Conservation (phyloP, 2,113 vertebrate genomes). For the Sapayoa aenigma region DNA sequence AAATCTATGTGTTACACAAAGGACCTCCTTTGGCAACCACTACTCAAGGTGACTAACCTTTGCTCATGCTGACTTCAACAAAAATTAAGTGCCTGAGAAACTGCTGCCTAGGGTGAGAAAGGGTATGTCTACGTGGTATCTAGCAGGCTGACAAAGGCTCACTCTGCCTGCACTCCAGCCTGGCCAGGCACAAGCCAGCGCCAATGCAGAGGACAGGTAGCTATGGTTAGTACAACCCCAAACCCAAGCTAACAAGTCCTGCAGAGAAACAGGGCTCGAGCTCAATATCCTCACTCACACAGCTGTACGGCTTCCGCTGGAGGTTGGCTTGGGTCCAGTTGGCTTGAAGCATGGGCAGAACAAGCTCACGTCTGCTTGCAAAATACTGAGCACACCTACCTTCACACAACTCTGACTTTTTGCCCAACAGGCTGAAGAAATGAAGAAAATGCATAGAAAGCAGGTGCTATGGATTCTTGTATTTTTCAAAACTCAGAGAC, state of each 20-base stretch:
- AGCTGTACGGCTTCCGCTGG: slow-evolving; percentile 31
- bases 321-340: slow-evolving; percentile 14
- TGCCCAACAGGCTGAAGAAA: not conserved
- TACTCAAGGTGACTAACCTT: slow-evolving; percentile 44
- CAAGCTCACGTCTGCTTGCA: slow-evolving; percentile 51
- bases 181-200: not conserved
- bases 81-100: slow-evolving; percentile 59
- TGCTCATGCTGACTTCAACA: slow-evolving; percentile 46
- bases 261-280: not conserved
- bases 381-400: not conserved
- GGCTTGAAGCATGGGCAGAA: slow-evolving; percentile 40
- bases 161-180: slow-evolving; percentile 12
- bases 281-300: not conserved
- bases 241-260: not conserved
- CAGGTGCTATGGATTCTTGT: not conserved
- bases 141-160: slow-evolving; percentile 26
- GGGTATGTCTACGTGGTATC: slow-evolving; percentile 1
- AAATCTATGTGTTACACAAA: slow-evolving; percentile 33
- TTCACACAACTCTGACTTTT: slow-evolving; percentile 8
- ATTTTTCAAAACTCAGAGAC: not conserved
- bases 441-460: not conserved
- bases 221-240: slow-evolving; percentile 28
- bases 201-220: not conserved
- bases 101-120: slow-evolving; percentile 44
- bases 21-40: slow-evolving; percentile 37